Evolutionary conservation across 1,140 invertebrate genomes (phyloP).

Genomic region (Drosophila leontia): DNA sequence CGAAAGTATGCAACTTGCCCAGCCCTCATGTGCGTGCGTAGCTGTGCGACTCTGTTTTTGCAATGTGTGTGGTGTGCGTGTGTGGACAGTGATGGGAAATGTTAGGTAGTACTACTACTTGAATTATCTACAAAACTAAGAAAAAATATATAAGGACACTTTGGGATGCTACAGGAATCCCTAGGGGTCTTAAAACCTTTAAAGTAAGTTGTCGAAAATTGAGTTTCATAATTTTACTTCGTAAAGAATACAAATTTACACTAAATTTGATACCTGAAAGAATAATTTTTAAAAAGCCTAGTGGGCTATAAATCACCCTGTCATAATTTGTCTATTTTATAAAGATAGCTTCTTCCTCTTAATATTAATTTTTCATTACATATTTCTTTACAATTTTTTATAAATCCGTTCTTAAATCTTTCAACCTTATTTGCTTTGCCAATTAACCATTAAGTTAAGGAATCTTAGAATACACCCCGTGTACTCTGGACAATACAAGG

Average conservation of each 20-base stretch:
- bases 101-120: neutral
- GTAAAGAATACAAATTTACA: too few species aligned
- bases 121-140: neutral
- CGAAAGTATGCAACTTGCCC: slow-evolving; percentile 77
- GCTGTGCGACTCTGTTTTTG: slow-evolving; percentile 1
- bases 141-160: neutral
- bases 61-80: slow-evolving; percentile 1
- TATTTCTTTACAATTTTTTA: neutral
- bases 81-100: slow-evolving; percentile 21
- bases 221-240: too few species aligned
- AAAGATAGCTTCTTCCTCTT: too few species aligned
- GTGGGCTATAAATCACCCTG: too few species aligned
- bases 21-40: slow-evolving; percentile 12
- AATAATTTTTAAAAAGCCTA: too few species aligned
- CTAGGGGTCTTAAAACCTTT: neutral
- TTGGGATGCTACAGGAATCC: neutral
- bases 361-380: neutral
- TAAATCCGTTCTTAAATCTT: neutral
- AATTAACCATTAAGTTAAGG: neutral
- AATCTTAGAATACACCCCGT: neutral
- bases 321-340: too few species aligned
- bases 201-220: too few species aligned
- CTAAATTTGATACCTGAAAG: too few species aligned
- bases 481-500: too few species aligned
- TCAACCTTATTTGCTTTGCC: neutral